Base-by-base conservation (phyloP, 92 coral and sea anemone species). In the Paramuricea clavata region DNA sequence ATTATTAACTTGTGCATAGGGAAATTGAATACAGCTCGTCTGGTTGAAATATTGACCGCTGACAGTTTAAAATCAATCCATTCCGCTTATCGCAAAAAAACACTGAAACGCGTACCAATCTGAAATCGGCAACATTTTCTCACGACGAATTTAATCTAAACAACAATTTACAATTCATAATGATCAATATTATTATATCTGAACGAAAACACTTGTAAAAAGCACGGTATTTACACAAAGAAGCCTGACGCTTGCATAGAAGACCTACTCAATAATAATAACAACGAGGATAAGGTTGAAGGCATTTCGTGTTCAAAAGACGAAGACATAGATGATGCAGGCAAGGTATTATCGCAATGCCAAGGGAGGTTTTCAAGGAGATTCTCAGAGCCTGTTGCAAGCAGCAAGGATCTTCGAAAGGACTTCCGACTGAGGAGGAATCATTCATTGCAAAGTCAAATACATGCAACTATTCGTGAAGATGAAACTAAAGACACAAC, bases 141-240 rank as follows among this genome's bases (percentile, higher is more conserved):
- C n/a, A n/a, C n/a, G n/a, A n/a, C n/a, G n/a, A n/a, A n/a, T n/a
- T n/a, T n/a, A n/a, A n/a, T n/a, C n/a, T n/a, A n/a, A n/a, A n/a
- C n/a, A n/a, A n/a, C n/a, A n/a, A n/a, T n/a, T n/a, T n/a, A n/a
- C n/a, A n/a, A n/a, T n/a, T n/a, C 42, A 36, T 36, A 36, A 36
- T 8, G 42, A 36, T 36, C 42, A 36, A 8, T n/a, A 36, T 36
- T 8, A 36, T 36, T 8, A 36, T 3, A 93, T 54, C 84, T 94
- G 77, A 80, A 91, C 68, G 83, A 86, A 86, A 79, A 49, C 78
- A 82, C 68, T 87, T 81, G 75, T 49, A 83, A 91, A 77, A 68
- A 76, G 47, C 87, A 86, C 83, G 84, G 84, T 35, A 79, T 79
- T 59, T 87, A 89, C 72, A 75, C 87, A 69, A 78, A 73, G 72